Conservation (phyloP, 2,797 vertebrate species). For the Anguilla obscura region DNA sequence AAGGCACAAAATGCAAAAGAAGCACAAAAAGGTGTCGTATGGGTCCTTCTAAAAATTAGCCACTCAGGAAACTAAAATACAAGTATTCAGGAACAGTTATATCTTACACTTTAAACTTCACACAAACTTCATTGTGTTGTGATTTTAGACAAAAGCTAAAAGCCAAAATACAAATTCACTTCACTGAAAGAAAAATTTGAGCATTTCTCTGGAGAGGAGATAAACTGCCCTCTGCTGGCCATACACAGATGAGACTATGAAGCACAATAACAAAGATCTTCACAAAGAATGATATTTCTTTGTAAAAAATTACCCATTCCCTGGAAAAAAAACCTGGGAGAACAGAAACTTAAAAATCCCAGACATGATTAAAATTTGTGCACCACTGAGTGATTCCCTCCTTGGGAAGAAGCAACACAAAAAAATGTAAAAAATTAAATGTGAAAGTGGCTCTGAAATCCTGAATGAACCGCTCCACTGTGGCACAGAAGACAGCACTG, state of each 20-base stretch:
- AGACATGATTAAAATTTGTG: background rate
- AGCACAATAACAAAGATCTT: background rate
- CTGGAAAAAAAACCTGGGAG: background rate
- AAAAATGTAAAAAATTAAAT: background rate
- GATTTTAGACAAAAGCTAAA: background rate
- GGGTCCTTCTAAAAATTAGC: too few relatives aligned
- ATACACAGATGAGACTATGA: background rate
- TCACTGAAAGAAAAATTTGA: background rate
- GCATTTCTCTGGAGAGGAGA: background rate
- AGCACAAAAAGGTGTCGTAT: background rate
- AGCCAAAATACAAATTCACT: background rate
- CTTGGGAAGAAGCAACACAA: background rate
- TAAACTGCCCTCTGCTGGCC: background rate
- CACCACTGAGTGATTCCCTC: background rate
- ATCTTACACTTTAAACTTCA: too few relatives aligned
- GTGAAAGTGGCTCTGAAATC: too few relatives aligned
- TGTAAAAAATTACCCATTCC: background rate
- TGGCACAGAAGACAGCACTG: background rate
- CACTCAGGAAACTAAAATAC: too few relatives aligned
- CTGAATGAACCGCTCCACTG: background rate
- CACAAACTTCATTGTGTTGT: background rate
- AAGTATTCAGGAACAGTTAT: too few relatives aligned
- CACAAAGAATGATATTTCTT: background rate
- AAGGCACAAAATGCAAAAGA: too few relatives aligned
- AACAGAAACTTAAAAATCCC: background rate